These are phyloP conservation scores for Daktulosphaira vitifoliae DNA, from an alignment of 1,140 invertebrate genomes.

Conservation along the genomic window DNA sequence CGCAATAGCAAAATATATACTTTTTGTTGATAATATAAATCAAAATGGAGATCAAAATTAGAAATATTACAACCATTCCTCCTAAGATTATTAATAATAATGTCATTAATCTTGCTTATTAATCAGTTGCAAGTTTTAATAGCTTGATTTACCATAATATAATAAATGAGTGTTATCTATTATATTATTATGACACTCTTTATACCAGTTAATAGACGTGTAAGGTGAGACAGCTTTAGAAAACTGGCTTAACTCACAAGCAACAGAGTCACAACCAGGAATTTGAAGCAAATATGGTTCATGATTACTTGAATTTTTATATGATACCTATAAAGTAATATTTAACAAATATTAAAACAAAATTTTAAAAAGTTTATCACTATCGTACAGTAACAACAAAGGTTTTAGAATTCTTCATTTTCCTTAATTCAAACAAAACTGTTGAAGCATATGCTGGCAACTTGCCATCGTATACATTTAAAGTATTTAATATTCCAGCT, in stretches of 20 bases:
- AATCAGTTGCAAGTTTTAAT: no score
- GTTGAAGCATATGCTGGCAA: conserved; percentile 68
- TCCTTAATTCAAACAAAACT: conserved; percentile 49
- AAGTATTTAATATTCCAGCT: conserved; percentile 20
- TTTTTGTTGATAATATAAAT: neutral
- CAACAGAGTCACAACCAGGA: conserved; percentile 32
- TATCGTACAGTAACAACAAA: conserved; percentile 45
- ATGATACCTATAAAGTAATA: conserved; percentile 19
- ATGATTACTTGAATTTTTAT: conserved; percentile 13
- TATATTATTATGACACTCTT: neutral
- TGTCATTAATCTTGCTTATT: no score
- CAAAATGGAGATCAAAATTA: neutral
- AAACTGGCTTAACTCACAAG: conserved; percentile 19
- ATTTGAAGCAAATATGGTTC: conserved; percentile 21
- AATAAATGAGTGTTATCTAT: neutral
- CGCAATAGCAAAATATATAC: conserved; percentile 7
- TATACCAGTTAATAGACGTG: conserved; percentile 9
- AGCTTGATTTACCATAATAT: no score
- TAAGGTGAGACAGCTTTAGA: conserved; percentile 2
- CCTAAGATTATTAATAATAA: neutral
- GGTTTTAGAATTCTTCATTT: conserved; percentile 38
- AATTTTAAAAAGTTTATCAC: no score
- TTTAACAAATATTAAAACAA: neutral
- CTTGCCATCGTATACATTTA: conserved; percentile 58
- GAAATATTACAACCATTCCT: neutral